Evolutionary conservation across 2,888 invertebrate species (phyloP).

Genomic region (Quadriops clusia): DNA sequence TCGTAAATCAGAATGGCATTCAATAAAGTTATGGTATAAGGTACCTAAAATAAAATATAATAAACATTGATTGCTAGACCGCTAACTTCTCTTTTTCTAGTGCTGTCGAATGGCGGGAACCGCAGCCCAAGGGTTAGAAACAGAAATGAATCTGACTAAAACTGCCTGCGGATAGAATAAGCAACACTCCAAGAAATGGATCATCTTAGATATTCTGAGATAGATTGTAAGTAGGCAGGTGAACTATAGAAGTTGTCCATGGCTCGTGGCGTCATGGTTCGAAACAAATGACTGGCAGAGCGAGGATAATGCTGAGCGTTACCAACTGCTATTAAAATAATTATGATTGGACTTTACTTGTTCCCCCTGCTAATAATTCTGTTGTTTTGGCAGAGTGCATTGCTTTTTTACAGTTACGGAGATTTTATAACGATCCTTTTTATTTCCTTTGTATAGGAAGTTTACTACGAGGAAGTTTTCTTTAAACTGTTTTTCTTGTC

Average conservation of each 20-base stretch:
- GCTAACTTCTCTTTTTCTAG: no score
- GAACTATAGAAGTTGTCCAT: slow-evolving; percentile 34
- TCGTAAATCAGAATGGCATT: no score
- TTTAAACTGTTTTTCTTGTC: no score
- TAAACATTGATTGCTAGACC: no score
- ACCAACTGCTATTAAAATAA: slow-evolving; percentile 38
- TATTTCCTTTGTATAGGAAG: neutral
- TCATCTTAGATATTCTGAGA: slow-evolving; percentile 27
- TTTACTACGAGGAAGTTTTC: no score
- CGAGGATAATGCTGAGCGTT: slow-evolving; percentile 39
- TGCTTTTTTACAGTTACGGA: slow-evolving; percentile 25
- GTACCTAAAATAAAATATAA: no score
- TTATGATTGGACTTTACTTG: slow-evolving; percentile 35
- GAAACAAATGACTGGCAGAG: slow-evolving; percentile 41
- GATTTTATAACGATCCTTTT: neutral
- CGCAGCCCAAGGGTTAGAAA: no score
- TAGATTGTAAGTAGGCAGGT: slow-evolving; percentile 31
- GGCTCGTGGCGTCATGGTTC: slow-evolving; percentile 42
- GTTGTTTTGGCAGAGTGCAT: slow-evolving; percentile 30
- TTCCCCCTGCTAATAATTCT: slow-evolving; percentile 28
- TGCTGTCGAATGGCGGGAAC: no score
- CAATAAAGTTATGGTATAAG: no score
- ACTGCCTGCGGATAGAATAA: no score
- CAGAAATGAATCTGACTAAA: no score
- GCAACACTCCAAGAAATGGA: no score